Percentiles rank a stretch among this genome's conserved stretches.
Conservation (phyloP, 2,797 vertebrate species). For the Percopsis omiscomaycus region DNA sequence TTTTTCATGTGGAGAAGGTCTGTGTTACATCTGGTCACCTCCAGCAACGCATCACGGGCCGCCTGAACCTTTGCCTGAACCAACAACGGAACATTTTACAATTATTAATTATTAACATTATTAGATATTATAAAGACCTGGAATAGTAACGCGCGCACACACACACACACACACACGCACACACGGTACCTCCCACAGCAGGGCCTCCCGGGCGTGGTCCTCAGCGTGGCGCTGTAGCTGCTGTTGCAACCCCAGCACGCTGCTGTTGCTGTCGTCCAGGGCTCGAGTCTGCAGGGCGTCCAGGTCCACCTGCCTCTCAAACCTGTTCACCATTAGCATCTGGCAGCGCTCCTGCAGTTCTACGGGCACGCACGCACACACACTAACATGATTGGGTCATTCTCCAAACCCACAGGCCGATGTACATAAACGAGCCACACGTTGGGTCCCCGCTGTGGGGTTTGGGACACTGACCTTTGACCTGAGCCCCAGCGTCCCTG, state of each 20-base stretch:
- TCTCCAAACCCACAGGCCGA: too few species aligned
- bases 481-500: conserved; percentile 77
- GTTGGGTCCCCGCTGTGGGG: too few species aligned
- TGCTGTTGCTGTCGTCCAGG: conserved; percentile 70
- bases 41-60: conserved; percentile 67
- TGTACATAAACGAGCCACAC: too few species aligned
- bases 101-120: too few species aligned
- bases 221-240: conserved; percentile 75
- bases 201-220: conserved; percentile 70
- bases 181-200: conserved; percentile 74
- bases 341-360: conserved; percentile 79
- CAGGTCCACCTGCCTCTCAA: conserved; percentile 85
- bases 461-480: conserved; percentile 67
- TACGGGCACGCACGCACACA: conserved; percentile 43
- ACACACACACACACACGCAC: conserved; percentile 6
- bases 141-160: too few species aligned
- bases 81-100: background rate
- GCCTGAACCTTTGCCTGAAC: conserved; percentile 77
- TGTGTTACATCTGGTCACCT: conserved; percentile 80
- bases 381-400: background rate
- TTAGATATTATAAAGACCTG: too few species aligned
- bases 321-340: conserved; percentile 85
- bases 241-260: conserved; percentile 84
- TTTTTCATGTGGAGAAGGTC: conserved; percentile 73
- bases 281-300: conserved; percentile 83